Base-by-base conservation (phyloP, 2,797 vertebrate genomes). In the Sebastes kiyomatsui region DNA sequence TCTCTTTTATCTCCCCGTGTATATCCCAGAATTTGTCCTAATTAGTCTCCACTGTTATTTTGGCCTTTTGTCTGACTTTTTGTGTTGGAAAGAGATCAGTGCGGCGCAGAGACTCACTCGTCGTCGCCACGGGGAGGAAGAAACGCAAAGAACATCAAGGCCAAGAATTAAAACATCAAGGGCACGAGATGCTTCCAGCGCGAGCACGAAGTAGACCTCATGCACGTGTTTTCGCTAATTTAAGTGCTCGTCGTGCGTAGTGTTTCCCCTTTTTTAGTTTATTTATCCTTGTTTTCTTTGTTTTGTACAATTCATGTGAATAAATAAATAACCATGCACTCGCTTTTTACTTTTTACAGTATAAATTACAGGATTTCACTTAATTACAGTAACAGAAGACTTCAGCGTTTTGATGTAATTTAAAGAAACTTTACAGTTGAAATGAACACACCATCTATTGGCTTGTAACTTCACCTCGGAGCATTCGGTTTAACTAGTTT, bases 1-100 rank as follows among this genome's bases (percentile, higher is more conserved):
- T 23, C 80, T 71, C 83, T 86, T 91, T 89, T 72, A 88, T 88
- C 87, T 82, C 69, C 55, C 13, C 30, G 2, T 64, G 58, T 67
- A 62, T 64, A 33, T 77, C 66, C 67, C 86, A 58, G 46, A 77
- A 73, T 87, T 74, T 77, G 55, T 77, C 67, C 84, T 90, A 90
- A 93, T 93, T 90, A 91, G 80, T 83, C 83, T 88, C 54, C 42
- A 0, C 74, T 86, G 75, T 87, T 93, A 76, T 84, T 83, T 75
- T 70, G 88, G 65, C 86, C 83, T 79, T 90, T 89, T 91, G 88
- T 92, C 9, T 77, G 78, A 83, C 80, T 87, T 85, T 52, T 66
- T 67, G 67, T 83, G 66, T 74, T 81, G 83, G 66, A 77, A 65
- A 77, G 79, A 83, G 76, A 88, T 87, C 82, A 82, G 70, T 69